Conservation (phyloP, 2,113 vertebrate species). For the Zingel zingel region DNA sequence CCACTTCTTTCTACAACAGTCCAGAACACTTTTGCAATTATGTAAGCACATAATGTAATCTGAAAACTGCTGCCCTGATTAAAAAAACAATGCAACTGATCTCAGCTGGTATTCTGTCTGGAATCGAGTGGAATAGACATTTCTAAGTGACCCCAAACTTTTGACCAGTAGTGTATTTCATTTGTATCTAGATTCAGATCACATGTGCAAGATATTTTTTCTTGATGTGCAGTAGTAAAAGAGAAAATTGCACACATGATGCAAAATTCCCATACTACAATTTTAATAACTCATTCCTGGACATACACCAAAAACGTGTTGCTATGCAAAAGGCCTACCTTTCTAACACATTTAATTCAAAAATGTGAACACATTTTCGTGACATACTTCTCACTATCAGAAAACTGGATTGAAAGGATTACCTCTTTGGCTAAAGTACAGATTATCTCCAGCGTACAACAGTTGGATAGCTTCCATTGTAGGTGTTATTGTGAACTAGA, state of each 20-base stretch:
- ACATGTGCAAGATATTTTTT: background rate
- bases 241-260: background rate
- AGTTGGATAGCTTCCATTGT: background rate
- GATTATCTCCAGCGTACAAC: too few relatives aligned
- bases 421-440: background rate
- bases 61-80: too few relatives aligned
- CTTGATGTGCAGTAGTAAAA: background rate
- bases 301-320: background rate
- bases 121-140: too few relatives aligned
- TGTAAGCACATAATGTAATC: too few relatives aligned
- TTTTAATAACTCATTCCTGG: background rate
- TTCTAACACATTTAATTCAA: background rate
- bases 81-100: too few relatives aligned
- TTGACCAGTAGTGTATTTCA: too few relatives aligned
- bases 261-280: background rate
- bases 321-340: background rate
- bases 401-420: background rate
- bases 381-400: background rate
- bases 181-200: background rate
- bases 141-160: too few relatives aligned
- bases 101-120: too few relatives aligned
- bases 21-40: too few relatives aligned
- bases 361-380: background rate
- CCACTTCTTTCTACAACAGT: too few relatives aligned
- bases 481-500: slow-evolving; percentile 5